Conservation (phyloP, 2,888 invertebrate genomes). For the Imbricaverruca yamaguchii region DNA sequence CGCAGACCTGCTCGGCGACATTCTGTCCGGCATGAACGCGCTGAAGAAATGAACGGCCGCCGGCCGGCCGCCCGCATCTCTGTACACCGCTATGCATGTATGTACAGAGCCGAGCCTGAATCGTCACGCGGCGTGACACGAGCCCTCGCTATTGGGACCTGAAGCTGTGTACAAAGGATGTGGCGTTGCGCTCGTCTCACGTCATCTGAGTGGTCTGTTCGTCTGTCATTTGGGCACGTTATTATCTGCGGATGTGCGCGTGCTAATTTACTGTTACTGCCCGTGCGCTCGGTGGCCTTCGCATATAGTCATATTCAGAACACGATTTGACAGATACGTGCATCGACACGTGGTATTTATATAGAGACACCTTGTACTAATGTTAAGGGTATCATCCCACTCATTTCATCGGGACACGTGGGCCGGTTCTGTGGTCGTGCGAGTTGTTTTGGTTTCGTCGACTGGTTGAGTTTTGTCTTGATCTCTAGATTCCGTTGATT, state of each 20-base stretch:
- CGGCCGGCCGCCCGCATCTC: too few species aligned
- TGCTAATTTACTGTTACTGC: too few species aligned
- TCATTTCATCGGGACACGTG: background rate
- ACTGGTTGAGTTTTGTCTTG: background rate
- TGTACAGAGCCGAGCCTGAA: background rate
- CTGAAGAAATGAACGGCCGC: background rate
- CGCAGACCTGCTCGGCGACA: background rate
- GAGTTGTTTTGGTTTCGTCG: constrained; percentile 1
- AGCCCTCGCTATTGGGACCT: background rate
- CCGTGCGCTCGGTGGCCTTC: background rate
- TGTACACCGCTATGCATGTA: background rate
- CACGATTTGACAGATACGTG: background rate
- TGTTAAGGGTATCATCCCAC: background rate
- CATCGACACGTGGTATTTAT: background rate
- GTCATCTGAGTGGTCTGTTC: background rate
- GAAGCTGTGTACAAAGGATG: constrained; percentile 12
- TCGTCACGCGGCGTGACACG: background rate
- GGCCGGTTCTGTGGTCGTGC: too few species aligned
- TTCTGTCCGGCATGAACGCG: constrained; percentile 4
- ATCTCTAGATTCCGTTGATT: background rate
- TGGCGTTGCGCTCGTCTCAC: background rate
- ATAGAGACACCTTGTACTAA: background rate
- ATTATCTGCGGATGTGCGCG: too few species aligned
- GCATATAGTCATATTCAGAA: background rate
- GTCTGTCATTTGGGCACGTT: background rate